These are phyloP conservation scores for Hyla sarda DNA, from an alignment of 2,113 vertebrate genomes.

Conservation along the genomic window DNA sequence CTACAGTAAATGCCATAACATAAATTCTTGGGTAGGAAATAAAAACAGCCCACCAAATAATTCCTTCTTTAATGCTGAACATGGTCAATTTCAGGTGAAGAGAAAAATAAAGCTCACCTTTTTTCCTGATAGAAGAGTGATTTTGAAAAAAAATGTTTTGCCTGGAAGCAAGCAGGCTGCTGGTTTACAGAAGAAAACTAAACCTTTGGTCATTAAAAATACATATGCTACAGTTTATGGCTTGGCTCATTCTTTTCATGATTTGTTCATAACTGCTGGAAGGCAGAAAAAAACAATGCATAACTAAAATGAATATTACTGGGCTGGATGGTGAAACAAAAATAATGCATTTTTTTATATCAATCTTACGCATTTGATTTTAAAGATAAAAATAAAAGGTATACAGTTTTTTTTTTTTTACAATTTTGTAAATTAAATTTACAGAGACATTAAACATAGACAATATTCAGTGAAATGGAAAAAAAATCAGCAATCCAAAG, in stretches of 20 bases:
- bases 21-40: slow-evolving; percentile 38
- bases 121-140: neutral
- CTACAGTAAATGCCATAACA: slow-evolving; percentile 42
- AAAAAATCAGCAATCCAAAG: neutral
- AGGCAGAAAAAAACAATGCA: slow-evolving; percentile 13
- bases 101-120: slow-evolving; percentile 32
- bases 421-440: neutral
- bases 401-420: neutral
- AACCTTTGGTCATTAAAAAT: slow-evolving; percentile 53
- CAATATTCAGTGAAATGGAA: neutral
- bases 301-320: slow-evolving; percentile 5
- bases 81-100: neutral
- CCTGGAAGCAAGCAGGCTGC: slow-evolving; percentile 38
- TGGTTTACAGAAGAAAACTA: slow-evolving; percentile 19
- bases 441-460: neutral
- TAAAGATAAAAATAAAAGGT: neutral
- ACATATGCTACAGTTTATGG: slow-evolving; percentile 53
- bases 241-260: slow-evolving; percentile 37
- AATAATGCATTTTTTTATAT: neutral
- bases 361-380: neutral
- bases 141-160: slow-evolving; percentile 49
- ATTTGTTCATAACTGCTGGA: slow-evolving; percentile 9
- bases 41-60: slow-evolving; percentile 54
- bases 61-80: slow-evolving; percentile 55
- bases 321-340: neutral